phyloP scores from a whole-genome alignment of 2,888 invertebrate genomes.

The Emmelina monodactyla region DNA sequence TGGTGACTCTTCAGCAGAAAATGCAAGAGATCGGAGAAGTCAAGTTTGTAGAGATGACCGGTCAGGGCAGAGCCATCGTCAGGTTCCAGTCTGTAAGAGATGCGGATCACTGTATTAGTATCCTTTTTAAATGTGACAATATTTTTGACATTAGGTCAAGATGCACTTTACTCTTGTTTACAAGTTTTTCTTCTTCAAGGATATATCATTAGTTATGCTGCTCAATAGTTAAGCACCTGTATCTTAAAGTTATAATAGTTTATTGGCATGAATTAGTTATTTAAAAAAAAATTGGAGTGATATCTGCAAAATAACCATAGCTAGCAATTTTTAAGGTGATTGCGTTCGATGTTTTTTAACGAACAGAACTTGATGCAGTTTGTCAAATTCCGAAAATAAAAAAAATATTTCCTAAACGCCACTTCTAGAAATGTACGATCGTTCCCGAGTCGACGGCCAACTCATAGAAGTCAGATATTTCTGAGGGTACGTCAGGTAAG shows the following conservation, averaged over 20 bases:
- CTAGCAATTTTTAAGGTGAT: too few relatives aligned
- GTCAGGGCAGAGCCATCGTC: constrained; percentile 80
- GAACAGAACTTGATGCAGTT: too few relatives aligned
- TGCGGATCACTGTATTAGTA: constrained; percentile 85
- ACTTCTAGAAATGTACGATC: constrained; percentile 18
- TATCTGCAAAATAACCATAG: neutral
- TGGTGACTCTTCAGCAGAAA: constrained; percentile 82
- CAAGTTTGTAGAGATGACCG: constrained; percentile 83
- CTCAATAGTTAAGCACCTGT: too few relatives aligned
- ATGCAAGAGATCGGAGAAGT: constrained; percentile 86
- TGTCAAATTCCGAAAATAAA: neutral
- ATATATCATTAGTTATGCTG: too few relatives aligned
- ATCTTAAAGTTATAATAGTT: too few relatives aligned
- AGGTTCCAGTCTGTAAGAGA: constrained; percentile 79
- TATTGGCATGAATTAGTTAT: too few relatives aligned
- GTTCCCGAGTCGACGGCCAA: constrained; percentile 20
- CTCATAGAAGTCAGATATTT: constrained; percentile 18
- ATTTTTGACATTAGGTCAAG: too few relatives aligned
- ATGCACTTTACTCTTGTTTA: too few relatives aligned
- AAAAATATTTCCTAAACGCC: constrained; percentile 7
- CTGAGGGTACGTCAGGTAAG: too few relatives aligned
- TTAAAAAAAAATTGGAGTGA: too few relatives aligned
- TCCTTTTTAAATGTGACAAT: constrained; percentile 67
- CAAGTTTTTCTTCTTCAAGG: too few relatives aligned
- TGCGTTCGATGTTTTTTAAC: too few relatives aligned